Evolutionary conservation across 2,888 invertebrate species (phyloP).

Genomic region (Trichacis sp.): DNA sequence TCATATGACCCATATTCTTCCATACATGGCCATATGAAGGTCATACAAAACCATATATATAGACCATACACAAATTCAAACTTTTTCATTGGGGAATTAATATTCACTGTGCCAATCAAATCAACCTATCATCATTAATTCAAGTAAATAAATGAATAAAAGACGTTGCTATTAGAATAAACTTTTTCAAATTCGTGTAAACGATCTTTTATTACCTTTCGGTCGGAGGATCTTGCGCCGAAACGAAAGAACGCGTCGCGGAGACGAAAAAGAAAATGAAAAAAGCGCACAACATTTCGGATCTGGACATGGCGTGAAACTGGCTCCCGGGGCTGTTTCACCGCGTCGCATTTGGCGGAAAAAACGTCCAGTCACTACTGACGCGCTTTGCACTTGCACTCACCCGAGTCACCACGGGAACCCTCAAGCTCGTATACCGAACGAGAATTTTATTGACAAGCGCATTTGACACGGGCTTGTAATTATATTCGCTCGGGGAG

Average conservation of each 20-base stretch:
- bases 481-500: conserved; percentile 38
- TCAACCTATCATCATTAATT: no score
- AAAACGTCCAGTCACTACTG: conserved; percentile 29
- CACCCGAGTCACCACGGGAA: not conserved
- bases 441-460: conserved; percentile 34
- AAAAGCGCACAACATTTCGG: conserved; percentile 7
- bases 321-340: conserved; percentile 7
- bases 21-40: no score
- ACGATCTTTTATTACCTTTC: conserved; percentile 39
- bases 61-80: no score
- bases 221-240: conserved; percentile 11
- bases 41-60: no score
- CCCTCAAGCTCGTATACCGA: not conserved
- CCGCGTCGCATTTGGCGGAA: not conserved
- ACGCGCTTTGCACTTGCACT: not conserved
- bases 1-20: no score
- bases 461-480: conserved; percentile 13
- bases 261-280: not conserved
- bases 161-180: no score
- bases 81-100: no score
- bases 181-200: no score
- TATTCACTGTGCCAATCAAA: no score
- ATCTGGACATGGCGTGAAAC: conserved; percentile 35
- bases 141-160: no score
- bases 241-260: conserved; percentile 10